Evolutionary conservation across 2,797 vertebrate genomes (phyloP), one percentile per base, ranked within the genome.

Genomic region (Heliangelus exortis): DNA sequence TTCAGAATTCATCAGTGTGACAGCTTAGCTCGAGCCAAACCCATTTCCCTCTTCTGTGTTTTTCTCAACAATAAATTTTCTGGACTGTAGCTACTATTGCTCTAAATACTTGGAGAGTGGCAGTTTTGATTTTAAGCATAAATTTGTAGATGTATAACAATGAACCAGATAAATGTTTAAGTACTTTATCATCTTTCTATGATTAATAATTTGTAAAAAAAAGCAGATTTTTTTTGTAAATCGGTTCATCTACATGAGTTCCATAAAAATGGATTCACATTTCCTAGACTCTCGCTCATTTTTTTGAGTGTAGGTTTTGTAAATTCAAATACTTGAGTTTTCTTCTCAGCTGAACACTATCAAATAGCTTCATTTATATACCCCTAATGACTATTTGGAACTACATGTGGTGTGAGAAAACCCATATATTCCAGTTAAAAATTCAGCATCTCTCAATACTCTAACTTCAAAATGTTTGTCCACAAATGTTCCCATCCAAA

Each of bases 11-110:
- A 87, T 89, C 77, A 63, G 15, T 84, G 84, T 65, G 73, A 88
- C 79, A 43, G 43, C 82, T 84, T 81, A 77, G 43, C 54, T 78
- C 51, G 65, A 73, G 78, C 34, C 61, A 78, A 79, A 79, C 59
- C 63, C 90, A 85, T 28, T 67, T 72, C 55, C 54, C 39, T 23
- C 36, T 59, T 74, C 28, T 19, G 34, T 12, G 18, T 26, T 80
- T 74, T 50, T 76, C 57, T 90, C 34, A 75, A 15, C 82, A 34
- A 58, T 74, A 84, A 41, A 25, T 63, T 71, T 91, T 85, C 93
- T 95, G 55, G 88, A 84, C 91, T 95, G 48, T 75, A 95, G 31
- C 73, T 92, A 65, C 84, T 83, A 36, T 65, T 68, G 20, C 55
- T 90, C 41, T 91, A 92, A 95, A 71, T 53, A 67, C 77, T 97